These are phyloP conservation scores for Larimichthys polyactis DNA, from an alignment of 2,113 vertebrate species.

Conservation along the genomic window DNA sequence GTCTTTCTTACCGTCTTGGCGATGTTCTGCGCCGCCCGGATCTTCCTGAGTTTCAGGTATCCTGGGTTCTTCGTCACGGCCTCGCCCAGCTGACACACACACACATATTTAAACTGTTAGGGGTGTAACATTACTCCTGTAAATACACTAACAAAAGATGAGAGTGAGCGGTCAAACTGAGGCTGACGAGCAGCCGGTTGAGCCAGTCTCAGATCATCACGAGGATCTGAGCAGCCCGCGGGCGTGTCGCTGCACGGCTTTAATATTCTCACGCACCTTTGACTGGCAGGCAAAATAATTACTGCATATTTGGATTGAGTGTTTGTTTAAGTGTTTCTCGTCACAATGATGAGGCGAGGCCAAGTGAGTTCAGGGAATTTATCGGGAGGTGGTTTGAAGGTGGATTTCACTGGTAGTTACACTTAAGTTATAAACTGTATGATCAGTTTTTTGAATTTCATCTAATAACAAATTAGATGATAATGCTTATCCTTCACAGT, in stretches of 20 bases:
- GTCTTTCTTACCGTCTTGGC: conserved; percentile 65
- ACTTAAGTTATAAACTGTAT: no score
- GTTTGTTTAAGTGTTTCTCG: not conserved
- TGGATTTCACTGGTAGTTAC: not conserved
- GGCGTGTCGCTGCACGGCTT: not conserved
- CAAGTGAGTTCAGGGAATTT: not conserved
- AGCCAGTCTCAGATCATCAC: not conserved
- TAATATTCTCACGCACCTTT: conserved; percentile 12
- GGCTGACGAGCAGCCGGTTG: not conserved
- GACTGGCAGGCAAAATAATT: not conserved
- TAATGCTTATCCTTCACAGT: no score
- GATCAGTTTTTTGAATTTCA: no score
- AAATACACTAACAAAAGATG: not conserved
- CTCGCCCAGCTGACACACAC: conserved; percentile 58
- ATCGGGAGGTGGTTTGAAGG: not conserved
- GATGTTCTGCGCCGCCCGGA: conserved; percentile 74
- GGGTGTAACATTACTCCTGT: no score
- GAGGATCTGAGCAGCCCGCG: not conserved
- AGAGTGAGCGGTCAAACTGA: not conserved
- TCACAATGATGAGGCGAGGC: not conserved
- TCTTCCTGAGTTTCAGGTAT: conserved; percentile 76
- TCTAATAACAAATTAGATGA: no score
- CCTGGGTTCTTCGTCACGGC: conserved; percentile 76
- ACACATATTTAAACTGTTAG: conserved; percentile 10
- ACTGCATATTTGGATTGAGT: conserved; percentile 6